Base-by-base conservation (phyloP, 2,888 invertebrate species). In the Zhuqinia jingwanae region DNA sequence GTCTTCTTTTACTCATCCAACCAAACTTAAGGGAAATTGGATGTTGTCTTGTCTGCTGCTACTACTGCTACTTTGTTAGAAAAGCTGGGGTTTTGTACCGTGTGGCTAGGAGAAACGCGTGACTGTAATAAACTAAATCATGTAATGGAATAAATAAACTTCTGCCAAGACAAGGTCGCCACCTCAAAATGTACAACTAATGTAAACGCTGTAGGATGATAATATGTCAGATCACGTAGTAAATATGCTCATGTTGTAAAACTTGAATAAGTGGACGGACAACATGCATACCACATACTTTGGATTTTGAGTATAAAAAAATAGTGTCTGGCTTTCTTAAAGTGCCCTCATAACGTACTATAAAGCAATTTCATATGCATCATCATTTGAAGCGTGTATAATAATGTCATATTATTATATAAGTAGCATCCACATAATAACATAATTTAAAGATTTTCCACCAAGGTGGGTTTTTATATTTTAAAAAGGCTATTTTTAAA, bases 71-170 rank as follows among this genome's bases (percentile, higher is more conserved):
- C 1, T 30, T 65, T 36, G 36, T 36, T 36, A 8, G 36, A 36
- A 36, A 8, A 36, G 5, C n/a, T n/a, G n/a, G n/a, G 0, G 15
- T 63, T 30, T 63, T 6, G n/a, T n/a, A n/a, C n/a, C n/a, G n/a
- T 50, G n/a, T 15, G 15, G 15, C 5, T 5, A 50, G 20, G 17
- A 30, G 15, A 60, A 13, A 20, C 68, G 20, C 22, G 10, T 2
- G 70, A n/a, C n/a, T 42, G 42, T 68, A 76, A n/a, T n/a, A n/a
- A n/a, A n/a, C n/a, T n/a, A n/a, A n/a, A 60, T 58, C 58, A 45
- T 77, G 60, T 77, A 58, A 56, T 77, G 77, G 60, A 77, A 77
- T 77, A 77, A 56, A 77, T 27, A 77, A 76, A 77, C 50, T 70
- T 42, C 58, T 76, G 20, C 42, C 45, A 42, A 77, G 77, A 58